Conservation (phyloP, 2,797 vertebrate species). For the Manis pentadactyla region DNA sequence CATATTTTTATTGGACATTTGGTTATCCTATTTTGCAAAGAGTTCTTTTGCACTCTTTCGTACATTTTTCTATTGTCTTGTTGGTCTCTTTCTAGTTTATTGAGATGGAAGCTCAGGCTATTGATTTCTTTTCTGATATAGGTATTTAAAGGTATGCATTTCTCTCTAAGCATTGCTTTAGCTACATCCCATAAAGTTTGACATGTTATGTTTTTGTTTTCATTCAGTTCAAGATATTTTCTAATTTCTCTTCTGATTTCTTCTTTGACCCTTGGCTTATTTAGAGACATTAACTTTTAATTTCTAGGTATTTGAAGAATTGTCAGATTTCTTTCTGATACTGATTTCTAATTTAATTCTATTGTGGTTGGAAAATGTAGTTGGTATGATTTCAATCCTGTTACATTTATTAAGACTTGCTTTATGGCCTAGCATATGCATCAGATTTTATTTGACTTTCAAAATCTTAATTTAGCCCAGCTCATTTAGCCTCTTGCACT, state of each 20-base stretch:
- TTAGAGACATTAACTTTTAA: neutral
- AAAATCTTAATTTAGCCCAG: neutral
- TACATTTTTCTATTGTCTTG: neutral
- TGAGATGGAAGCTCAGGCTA: neutral
- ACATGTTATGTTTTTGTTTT: neutral
- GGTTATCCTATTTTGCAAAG: neutral
- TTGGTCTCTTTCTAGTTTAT: neutral
- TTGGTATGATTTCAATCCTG: neutral
- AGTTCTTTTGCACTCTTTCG: neutral
- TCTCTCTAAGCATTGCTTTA: neutral
- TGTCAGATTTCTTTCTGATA: neutral
- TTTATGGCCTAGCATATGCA: neutral
- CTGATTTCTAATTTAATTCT: slow-evolving; percentile 3
- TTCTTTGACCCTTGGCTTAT: neutral
- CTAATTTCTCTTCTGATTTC: neutral
- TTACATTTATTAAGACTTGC: neutral
- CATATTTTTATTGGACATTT: neutral
- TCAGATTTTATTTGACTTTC: neutral
- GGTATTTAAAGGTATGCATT: neutral
- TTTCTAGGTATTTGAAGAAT: neutral
- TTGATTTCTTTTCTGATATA: neutral
- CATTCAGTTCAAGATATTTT: neutral
- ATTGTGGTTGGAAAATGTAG: neutral
- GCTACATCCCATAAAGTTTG: neutral
- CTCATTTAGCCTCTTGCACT: neutral